Percentiles rank a stretch among this genome's conserved stretches.
phyloP scores from a whole-genome alignment of 2,113 vertebrate genomes.

The Gavia stellata region DNA sequence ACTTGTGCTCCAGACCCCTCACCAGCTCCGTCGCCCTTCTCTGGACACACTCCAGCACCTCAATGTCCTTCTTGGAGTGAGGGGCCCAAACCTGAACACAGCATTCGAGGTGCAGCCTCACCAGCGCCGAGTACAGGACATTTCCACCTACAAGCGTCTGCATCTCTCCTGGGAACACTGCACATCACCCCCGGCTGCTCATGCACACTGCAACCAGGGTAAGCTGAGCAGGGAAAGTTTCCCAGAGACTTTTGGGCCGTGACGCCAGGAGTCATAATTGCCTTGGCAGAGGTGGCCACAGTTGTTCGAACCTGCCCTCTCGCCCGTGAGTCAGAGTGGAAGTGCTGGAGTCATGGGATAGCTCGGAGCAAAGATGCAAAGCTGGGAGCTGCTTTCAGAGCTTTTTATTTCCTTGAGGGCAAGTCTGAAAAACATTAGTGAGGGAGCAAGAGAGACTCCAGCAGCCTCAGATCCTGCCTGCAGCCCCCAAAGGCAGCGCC shows the following conservation, averaged over 20 bases:
- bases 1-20: too few species aligned
- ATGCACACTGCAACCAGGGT: rapidly evolving
- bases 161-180: not conserved
- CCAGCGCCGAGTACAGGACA: too few species aligned
- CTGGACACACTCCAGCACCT: too few species aligned
- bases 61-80: too few species aligned
- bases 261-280: not conserved
- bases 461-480: not conserved
- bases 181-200: not conserved
- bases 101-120: too few species aligned
- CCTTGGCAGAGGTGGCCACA: constrained; percentile 1
- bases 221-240: not conserved
- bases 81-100: too few species aligned
- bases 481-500: not conserved
- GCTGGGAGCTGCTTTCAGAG: not conserved
- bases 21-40: too few species aligned
- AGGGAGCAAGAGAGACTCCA: not conserved
- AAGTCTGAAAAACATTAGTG: not conserved
- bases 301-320: constrained; percentile 44
- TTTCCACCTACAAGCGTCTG: not conserved
- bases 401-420: not conserved
- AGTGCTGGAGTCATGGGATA: not conserved
- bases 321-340: constrained; percentile 28
- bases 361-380: constrained; percentile 9
- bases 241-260: not conserved